Conservation (phyloP, 2,888 invertebrate genomes). For the Eristalis arbustorum region DNA sequence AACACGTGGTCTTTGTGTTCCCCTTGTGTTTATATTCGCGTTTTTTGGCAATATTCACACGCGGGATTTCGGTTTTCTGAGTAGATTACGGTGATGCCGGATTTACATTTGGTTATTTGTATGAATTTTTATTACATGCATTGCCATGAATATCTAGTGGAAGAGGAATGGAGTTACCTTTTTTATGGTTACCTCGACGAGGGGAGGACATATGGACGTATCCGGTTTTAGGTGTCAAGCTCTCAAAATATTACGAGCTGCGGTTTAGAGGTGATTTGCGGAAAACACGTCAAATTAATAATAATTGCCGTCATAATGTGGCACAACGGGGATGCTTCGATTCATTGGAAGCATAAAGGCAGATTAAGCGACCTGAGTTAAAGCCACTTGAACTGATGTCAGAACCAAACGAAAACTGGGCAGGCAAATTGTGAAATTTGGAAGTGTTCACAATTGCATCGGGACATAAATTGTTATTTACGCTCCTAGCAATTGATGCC, state of each 20-base stretch:
- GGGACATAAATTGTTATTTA: too few species aligned
- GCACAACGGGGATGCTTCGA: neutral
- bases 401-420: too few species aligned
- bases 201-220: constrained; percentile 1
- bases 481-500: too few species aligned
- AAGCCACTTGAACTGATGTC: too few species aligned
- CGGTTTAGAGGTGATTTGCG: constrained; percentile 51
- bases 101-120: constrained; percentile 72
- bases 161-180: constrained; percentile 31
- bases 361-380: neutral
- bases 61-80: constrained; percentile 8
- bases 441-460: too few species aligned
- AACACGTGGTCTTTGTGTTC: constrained; percentile 1
- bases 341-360: neutral
- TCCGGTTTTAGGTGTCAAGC: constrained; percentile 32
- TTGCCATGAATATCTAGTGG: constrained; percentile 78
- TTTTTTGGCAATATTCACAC: constrained; percentile 31
- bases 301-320: constrained; percentile 45
- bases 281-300: constrained; percentile 60
- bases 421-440: too few species aligned
- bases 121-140: constrained; percentile 79
- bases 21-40: constrained; percentile 15
- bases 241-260: constrained; percentile 20
- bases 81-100: constrained; percentile 63
- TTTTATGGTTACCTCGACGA: constrained; percentile 41